Conservation (phyloP, 2,113 vertebrate genomes). For the Indicator indicator region DNA sequence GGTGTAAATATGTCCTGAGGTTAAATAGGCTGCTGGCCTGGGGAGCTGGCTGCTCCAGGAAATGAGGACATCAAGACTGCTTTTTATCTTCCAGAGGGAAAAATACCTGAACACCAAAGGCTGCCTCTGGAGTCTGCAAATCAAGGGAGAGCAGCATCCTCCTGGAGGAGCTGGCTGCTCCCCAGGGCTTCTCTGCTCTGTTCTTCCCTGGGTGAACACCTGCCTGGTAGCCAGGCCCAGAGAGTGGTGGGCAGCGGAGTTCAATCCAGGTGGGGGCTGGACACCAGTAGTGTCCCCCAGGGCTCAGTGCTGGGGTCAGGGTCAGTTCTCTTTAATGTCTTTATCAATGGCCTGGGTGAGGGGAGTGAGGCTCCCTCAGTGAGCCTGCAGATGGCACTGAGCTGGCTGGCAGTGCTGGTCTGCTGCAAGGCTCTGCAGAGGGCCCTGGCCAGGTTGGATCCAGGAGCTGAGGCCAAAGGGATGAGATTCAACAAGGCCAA, state of each 20-base stretch:
- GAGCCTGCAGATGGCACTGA: not conserved
- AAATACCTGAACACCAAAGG: constrained; percentile 2
- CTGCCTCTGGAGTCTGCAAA: not conserved
- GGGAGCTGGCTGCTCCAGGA: not conserved
- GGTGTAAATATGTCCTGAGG: constrained; percentile 40
- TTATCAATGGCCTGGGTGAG: not conserved
- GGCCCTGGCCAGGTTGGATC: not conserved
- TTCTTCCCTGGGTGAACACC: not conserved
- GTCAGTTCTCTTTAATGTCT: not conserved
- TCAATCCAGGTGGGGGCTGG: not conserved
- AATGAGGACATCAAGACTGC: not conserved
- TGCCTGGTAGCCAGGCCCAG: no score
- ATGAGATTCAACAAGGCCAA: not conserved
- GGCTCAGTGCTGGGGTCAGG: not conserved
- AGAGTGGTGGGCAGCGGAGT: not conserved
- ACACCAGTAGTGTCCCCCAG: not conserved
- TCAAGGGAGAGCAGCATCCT: not conserved
- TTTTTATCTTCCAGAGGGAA: not conserved
- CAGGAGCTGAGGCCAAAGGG: no score
- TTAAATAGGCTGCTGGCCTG: constrained; percentile 41
- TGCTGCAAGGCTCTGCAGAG: not conserved
- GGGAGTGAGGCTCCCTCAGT: not conserved
- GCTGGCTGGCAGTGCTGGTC: not conserved
- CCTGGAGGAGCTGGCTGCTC: not conserved
- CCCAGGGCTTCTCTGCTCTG: no score